Evolutionary conservation across 2,797 vertebrate genomes (phyloP).

Genomic region (Poecilia gillii): DNA sequence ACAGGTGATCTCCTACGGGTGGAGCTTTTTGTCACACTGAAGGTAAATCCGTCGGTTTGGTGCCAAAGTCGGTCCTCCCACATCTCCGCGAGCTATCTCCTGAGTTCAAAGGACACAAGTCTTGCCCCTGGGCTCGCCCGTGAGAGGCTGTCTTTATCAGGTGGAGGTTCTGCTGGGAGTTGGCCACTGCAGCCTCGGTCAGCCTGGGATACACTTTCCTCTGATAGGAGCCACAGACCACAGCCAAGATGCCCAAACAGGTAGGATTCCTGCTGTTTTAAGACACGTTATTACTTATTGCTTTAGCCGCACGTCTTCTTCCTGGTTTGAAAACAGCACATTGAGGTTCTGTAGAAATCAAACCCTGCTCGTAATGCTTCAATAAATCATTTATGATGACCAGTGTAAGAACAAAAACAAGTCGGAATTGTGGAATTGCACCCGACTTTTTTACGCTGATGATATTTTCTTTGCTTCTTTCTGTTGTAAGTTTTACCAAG

Average conservation of each 20-base stretch:
- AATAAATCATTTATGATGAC: neutral
- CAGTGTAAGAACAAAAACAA: fast-evolving
- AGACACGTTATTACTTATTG: neutral
- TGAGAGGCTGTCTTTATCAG: constrained; percentile 66
- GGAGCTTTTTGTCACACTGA: constrained; percentile 36
- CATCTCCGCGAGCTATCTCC: constrained; percentile 45
- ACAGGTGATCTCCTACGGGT: constrained; percentile 55
- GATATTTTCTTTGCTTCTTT: neutral
- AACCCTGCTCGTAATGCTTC: neutral
- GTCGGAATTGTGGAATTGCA: neutral
- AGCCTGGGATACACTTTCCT: constrained; percentile 56
- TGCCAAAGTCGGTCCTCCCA: constrained; percentile 43
- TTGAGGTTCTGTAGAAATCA: neutral
- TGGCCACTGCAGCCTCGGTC: constrained; percentile 59
- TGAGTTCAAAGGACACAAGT: constrained; percentile 76
- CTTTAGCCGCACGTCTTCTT: constrained; percentile 23
- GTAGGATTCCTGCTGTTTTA: constrained; percentile 59
- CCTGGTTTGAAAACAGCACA: constrained; percentile 8
- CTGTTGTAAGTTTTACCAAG: constrained; percentile 15
- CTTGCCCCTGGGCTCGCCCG: constrained; percentile 63
- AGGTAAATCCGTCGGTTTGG: constrained; percentile 43
- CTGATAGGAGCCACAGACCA: constrained; percentile 44
- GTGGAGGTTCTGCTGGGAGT: constrained; percentile 52
- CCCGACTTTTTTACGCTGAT: constrained; percentile 9
- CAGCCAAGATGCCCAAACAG: constrained; percentile 80